Evolutionary conservation across 2,113 vertebrate species (phyloP), one percentile per base, ranked within the genome.

Genomic region (Alexandromys fortis): DNA sequence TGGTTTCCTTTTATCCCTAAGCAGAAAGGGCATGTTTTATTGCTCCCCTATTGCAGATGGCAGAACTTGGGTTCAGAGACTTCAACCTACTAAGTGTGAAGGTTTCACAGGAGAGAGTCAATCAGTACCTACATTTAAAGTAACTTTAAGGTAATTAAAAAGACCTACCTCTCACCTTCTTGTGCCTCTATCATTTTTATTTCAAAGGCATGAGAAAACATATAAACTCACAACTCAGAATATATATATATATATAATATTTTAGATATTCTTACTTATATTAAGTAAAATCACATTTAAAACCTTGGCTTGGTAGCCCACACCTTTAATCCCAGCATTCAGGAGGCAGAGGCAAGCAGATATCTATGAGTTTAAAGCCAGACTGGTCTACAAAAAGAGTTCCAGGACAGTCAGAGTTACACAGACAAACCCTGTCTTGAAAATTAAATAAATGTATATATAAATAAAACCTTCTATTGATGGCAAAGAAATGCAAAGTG

Each of bases 401-500:
- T 68, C 67, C 67, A 33, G 67, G 67, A 16, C 67, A 68, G 67
- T 28, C 67, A 68, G 67, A 16, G 30, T 10, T 72, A 72, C 8
- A 72, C 19, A 38, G 35, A 72, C 17, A 72, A 72, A 21, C 1
- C 35, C 1, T 38, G 35, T 38, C 70, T 72, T 72, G 8, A 72
- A 38, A 72, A n/a, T 38, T 17, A 38, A n/a, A 72, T 70, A 35
- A 33, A 17, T 35, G 35, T 35, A 68, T 33, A 68, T 8, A 35
- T 19, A 70, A 17, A 70, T 30, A 42, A 42, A 42, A 10, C n/a
- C 3, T 38, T 28, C n/a, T 61, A 42, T 42, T 63, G 3, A 61
- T 86, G 49, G 49, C 63, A 78, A 42, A 30, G 38, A 79, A 92
- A 92, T 61, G 14, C 26, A 95, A 95, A 94, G 49, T 28, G 26